Base-by-base conservation (phyloP, 2,113 vertebrate genomes). In the Urocynchramus pylzowi region DNA sequence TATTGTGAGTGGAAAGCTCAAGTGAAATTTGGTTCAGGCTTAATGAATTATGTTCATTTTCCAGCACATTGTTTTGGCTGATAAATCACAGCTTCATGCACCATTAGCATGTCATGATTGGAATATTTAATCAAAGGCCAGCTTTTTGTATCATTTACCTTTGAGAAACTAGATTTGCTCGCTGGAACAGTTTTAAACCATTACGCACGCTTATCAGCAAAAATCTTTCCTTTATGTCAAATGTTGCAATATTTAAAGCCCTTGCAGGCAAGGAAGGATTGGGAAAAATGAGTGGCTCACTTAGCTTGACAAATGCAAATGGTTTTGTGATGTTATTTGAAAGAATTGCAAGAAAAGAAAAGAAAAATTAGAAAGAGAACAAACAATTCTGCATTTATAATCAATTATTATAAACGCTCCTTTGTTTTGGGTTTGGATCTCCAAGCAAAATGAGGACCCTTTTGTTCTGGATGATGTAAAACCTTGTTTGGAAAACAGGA, bases 111-210 rank as follows among this genome's bases (percentile, higher is more conserved):
- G 92, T 61, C 78, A 93, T 93, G 95, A 97, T 94, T 95, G 82
- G 96, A 96, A 96, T 98, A 98, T 96, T 97, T 97, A 97, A 98
- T 98, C 97, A 96, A 97, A 97, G 91, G 92, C 91, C 95, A 95
- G 92, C 87, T 97, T 97, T 91, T 97, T 80, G 90, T 97, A 96
- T 95, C 90, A 1, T 93, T 96, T 97, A 96, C 91, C 92, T 98
- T 96, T 89, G 83, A 91, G 84, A 97, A 97, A 97, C 89, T 93
- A 97, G 97, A 97, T 97, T 97, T 97, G 95, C 89, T 97, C 8
- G 5, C 94, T 97, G 97, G 96, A 97, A 97, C 95, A 96, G 96
- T 95, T 97, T 95, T 96, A 92, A 97, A 90, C 85, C 85, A 97
- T 96, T 93, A 96, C 28, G 9, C 94, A 91, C 0, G n/a, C 20